Conservation (phyloP, 2,888 invertebrate genomes). For the Cacoxenus indagator region DNA sequence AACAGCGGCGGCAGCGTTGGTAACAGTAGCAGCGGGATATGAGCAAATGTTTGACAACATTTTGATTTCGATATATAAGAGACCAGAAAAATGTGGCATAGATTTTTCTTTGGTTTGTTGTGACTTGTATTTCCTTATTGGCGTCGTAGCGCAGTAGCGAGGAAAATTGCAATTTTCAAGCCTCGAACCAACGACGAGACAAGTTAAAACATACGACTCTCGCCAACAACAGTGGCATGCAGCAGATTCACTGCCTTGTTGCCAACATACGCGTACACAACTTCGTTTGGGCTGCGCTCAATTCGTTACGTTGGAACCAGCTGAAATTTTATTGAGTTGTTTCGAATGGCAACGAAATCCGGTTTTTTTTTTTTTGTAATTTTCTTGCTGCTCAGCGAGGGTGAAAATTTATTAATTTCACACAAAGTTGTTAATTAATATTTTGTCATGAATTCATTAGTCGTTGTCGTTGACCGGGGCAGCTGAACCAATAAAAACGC, state of each 20-base stretch:
- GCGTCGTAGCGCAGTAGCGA: slow-evolving; percentile 36
- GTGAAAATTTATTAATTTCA: slow-evolving; percentile 30
- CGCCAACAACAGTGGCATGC: not conserved
- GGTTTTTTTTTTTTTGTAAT: too few species aligned
- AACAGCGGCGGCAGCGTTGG: slow-evolving; percentile 24
- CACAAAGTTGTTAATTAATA: slow-evolving; percentile 59
- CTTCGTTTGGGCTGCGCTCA: not conserved
- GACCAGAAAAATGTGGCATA: not conserved
- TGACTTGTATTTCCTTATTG: slow-evolving; percentile 36
- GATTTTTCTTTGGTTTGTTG: not conserved
- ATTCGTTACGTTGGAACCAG: slow-evolving; percentile 12
- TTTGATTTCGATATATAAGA: slow-evolving; percentile 29
- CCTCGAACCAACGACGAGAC: slow-evolving; percentile 1
- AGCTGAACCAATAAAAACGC: slow-evolving; percentile 39
- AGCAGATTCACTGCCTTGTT: not conserved
- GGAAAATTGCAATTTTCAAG: slow-evolving; percentile 58
- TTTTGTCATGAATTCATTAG: slow-evolving; percentile 30
- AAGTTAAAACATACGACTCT: not conserved
- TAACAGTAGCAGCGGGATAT: slow-evolving; percentile 32
- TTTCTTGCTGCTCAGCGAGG: too few species aligned
- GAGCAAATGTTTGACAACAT: slow-evolving; percentile 51
- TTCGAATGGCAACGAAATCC: not conserved
- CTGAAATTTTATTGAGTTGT: not conserved
- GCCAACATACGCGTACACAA: too few species aligned
- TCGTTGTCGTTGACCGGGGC: slow-evolving; percentile 28